Percentiles rank a stretch among this genome's conserved stretches.
phyloP scores from a whole-genome alignment of 2,888 invertebrate genomes.

The Drosophila antonietae region DNA sequence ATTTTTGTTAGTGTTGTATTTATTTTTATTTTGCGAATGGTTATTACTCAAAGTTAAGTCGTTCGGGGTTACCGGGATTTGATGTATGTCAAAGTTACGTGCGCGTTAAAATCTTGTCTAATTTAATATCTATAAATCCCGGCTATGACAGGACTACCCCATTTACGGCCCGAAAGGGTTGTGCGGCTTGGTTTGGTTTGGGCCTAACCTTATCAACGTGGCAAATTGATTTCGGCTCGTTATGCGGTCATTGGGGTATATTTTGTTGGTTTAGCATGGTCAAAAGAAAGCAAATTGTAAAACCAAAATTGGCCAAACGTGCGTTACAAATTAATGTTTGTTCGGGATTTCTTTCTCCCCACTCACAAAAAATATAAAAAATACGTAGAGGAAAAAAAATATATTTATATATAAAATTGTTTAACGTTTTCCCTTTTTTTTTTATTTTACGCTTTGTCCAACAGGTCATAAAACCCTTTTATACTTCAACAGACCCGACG shows the following conservation, averaged over 20 bases:
- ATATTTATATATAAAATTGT: conserved; percentile 34
- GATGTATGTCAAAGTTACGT: conserved; percentile 78
- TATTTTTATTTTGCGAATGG: conserved; percentile 4
- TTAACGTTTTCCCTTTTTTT: conserved; percentile 27
- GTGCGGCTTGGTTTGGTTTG: conserved; percentile 10
- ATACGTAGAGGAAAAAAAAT: background rate
- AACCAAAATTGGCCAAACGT: conserved; percentile 79
- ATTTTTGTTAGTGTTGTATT: conserved; percentile 40
- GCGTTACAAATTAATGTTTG: conserved; percentile 82
- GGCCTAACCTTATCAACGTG: conserved; percentile 74
- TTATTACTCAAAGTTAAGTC: conserved; percentile 65
- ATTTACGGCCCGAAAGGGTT: conserved; percentile 36
- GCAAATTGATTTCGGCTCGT: conserved; percentile 79
- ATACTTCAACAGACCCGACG: conserved; percentile 69
- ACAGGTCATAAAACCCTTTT: conserved; percentile 81
- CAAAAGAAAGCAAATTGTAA: conserved; percentile 70
- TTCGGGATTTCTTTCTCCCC: conserved; percentile 71
- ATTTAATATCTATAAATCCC: conserved; percentile 80
- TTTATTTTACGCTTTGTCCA: conserved; percentile 46
- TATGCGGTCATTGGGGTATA: conserved; percentile 80
- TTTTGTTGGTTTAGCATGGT: conserved; percentile 70
- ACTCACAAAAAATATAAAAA: conserved; percentile 39
- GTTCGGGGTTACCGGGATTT: conserved; percentile 53
- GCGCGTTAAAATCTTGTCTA: conserved; percentile 71
- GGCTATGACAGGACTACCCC: conserved; percentile 56